Base-by-base conservation (phyloP, 2,888 invertebrate genomes). In the Idaea dimidiata region DNA sequence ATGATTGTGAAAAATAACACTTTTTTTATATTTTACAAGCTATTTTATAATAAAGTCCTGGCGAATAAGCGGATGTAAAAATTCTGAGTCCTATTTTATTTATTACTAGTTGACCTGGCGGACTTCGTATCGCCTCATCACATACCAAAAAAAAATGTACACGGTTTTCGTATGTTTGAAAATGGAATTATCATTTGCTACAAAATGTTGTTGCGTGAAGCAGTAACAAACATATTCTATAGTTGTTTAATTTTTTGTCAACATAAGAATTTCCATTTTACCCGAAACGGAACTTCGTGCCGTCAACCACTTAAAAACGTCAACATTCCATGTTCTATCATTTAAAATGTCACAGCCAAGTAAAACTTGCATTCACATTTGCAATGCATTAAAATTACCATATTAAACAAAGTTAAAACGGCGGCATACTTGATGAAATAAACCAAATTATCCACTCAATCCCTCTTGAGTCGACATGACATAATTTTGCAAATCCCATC, bases 401-500 rank as follows among this genome's bases (percentile, higher is more conserved):
- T 43, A 8, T 24, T 7, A 43, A 0, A 43, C 8, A 10, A 43
- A 43, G 5, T 43, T 43, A 43, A 43, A 55, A 8, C 14, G 56
- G 56, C 56, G 17, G 17, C 18, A 56, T 56, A 56, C 18, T 16
- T 56, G 18, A 56, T 18, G 56, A 17, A 56, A 56, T 56, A 56
- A 56, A 56, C 18, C 56, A 56, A 17, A 56, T 56, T 56, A 56
- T 56, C 18, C 56, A 17, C 18, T 56, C 10, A 56, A 56, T 56
- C 56, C 56, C 18, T 59, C 59, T 67, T 54, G 60, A 65, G 62
- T 58, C 62, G 56, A 53, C 53, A 63, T 61, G 61, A 66, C 63
- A 68, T 64, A 66, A 66, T 66, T 69, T 56, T 69, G 60, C 59
- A 63, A 67, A 67, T 63, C 62, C 65, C 63, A 65, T 59, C 63